Percentiles rank a stretch among this genome's conserved stretches.
These are phyloP conservation scores for Stichodactyla helianthus DNA, from an alignment of 64 coral and sea anemone species.

Conservation along the genomic window DNA sequence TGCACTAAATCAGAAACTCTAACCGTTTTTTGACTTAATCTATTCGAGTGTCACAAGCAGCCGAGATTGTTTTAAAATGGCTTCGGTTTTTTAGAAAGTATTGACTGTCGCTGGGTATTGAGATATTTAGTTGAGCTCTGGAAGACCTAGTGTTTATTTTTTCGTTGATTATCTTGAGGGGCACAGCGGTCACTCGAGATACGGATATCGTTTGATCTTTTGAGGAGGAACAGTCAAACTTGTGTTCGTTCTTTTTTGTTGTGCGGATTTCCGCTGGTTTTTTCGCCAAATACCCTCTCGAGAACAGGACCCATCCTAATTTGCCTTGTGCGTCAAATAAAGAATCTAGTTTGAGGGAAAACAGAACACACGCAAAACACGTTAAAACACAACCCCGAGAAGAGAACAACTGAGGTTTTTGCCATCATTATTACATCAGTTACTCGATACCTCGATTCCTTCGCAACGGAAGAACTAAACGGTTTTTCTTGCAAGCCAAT, in stretches of 20 bases:
- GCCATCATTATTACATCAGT: slow-evolving; percentile 4
- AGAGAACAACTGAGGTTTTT: background rate
- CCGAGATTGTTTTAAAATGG: background rate
- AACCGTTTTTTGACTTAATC: background rate
- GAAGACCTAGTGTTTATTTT: background rate
- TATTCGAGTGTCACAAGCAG: background rate
- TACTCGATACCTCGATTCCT: background rate
- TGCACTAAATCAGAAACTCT: background rate
- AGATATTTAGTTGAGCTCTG: background rate
- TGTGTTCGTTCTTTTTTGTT: slow-evolving; percentile 5
- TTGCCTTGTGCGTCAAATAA: background rate
- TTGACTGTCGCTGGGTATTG: background rate
- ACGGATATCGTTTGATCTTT: slow-evolving; percentile 17
- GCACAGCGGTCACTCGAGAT: background rate
- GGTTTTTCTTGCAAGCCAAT: background rate
- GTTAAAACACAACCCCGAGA: background rate
- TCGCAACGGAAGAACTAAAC: background rate
- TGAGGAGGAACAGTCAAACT: background rate
- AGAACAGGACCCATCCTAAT: background rate
- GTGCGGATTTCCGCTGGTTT: background rate
- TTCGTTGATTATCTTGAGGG: slow-evolving; percentile 1
- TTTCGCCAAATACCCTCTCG: background rate
- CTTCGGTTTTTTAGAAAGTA: background rate
- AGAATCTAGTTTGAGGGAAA: background rate
- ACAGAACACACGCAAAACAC: background rate